phyloP scores from a whole-genome alignment of 2,113 vertebrate genomes.

The Polypterus senegalus region DNA sequence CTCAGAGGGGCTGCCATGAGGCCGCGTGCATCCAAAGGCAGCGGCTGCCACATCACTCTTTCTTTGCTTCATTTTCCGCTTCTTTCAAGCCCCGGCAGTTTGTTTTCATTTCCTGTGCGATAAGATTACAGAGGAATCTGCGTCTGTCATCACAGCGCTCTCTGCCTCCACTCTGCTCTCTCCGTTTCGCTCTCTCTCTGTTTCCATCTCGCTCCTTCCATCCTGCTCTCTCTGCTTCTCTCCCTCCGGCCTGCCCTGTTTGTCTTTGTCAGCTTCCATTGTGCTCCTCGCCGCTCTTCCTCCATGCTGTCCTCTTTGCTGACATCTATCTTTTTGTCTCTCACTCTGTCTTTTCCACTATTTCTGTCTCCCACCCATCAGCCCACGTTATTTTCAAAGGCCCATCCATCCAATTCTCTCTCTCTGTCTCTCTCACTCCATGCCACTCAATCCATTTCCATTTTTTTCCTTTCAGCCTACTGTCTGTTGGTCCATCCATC shows the following conservation, averaged over 20 bases:
- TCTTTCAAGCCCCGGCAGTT: too few species aligned
- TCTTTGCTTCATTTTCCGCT: too few species aligned
- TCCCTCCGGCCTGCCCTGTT: background rate
- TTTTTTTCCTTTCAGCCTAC: background rate
- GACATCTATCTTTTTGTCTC: background rate
- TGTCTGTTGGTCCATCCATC: background rate
- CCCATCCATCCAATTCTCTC: background rate
- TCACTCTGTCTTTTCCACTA: background rate
- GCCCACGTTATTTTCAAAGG: background rate
- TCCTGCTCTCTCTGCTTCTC: background rate
- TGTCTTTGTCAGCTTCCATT: background rate
- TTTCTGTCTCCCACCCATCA: background rate
- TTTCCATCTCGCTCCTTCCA: background rate
- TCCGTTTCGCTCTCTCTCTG: background rate
- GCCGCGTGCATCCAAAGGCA: too few species aligned
- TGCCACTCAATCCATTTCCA: background rate
- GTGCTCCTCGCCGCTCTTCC: background rate
- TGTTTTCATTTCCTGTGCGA: too few species aligned
- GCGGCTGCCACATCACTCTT: too few species aligned
- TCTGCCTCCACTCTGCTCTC: background rate
- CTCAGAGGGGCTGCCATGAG: too few species aligned
- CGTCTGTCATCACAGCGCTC: background rate
- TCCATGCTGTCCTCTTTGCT: background rate
- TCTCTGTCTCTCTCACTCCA: background rate
- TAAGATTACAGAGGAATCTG: background rate